Percentiles rank a stretch among this genome's conserved stretches.
These are phyloP conservation scores for Pogonognathellus flavescens DNA, from an alignment of 1,140 invertebrate species.

Conservation along the genomic window DNA sequence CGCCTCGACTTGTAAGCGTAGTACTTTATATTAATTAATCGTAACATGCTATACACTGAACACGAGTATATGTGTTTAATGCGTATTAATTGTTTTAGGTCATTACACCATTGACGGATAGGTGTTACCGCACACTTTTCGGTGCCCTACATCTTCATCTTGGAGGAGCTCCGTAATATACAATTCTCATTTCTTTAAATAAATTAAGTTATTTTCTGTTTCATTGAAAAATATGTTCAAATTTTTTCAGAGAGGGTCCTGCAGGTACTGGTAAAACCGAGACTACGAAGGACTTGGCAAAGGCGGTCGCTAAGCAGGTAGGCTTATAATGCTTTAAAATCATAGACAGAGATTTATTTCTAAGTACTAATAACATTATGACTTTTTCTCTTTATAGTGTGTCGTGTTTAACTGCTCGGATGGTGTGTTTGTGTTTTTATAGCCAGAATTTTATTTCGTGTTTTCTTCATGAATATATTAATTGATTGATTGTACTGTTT, in stretches of 20 bases:
- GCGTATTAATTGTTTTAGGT: slow-evolving; percentile 84
- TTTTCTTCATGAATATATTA: no score
- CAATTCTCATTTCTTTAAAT: neutral
- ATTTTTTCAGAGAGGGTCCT: slow-evolving; percentile 72
- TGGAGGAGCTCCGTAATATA: slow-evolving; percentile 65
- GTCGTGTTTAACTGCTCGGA: slow-evolving; percentile 97
- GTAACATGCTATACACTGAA: no score
- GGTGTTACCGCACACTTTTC: slow-evolving; percentile 93
- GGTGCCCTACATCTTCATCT: slow-evolving; percentile 86
- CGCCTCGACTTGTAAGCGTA: slow-evolving; percentile 78
- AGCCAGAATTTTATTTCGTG: no score
- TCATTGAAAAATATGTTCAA: neutral
- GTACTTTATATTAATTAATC: neutral
- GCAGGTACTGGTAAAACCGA: slow-evolving; percentile 89
- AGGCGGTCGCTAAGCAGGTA: slow-evolving; percentile 91
- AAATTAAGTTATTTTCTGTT: no score
- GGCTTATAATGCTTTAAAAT: neutral
- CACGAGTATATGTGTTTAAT: no score
- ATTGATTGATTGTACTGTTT: no score
- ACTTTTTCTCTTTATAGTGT: slow-evolving; percentile 72
- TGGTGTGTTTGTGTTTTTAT: slow-evolving; percentile 1
- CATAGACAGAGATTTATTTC: neutral
- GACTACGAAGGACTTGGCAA: slow-evolving; percentile 96
- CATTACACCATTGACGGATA: slow-evolving; percentile 89
- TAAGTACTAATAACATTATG: neutral